Evolutionary conservation across 2,888 invertebrate genomes (phyloP).

Genomic region (Agrilus cyanescens): DNA sequence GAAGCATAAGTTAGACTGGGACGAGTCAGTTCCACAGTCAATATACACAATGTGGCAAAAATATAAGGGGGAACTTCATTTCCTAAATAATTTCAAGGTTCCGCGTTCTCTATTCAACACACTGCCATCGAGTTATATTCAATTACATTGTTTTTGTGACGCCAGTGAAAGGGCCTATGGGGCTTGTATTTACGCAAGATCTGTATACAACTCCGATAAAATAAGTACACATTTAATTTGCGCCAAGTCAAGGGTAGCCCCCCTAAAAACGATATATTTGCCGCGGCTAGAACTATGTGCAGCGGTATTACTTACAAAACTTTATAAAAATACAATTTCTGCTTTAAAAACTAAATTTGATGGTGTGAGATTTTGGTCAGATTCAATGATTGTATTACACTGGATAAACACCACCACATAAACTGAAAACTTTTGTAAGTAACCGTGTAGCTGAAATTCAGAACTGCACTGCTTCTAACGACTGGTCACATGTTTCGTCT

Average conservation of each 20-base stretch:
- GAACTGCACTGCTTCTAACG: no score
- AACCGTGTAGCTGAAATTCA: no score
- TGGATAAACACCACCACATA: no score
- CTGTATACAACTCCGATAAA: slow-evolving; percentile 9
- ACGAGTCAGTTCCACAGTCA: slow-evolving; percentile 9
- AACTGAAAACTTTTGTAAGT: no score
- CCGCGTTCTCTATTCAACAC: slow-evolving; percentile 6
- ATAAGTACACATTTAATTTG: no score
- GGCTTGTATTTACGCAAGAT: slow-evolving; percentile 16
- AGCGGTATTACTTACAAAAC: no score
- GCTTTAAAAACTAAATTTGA: no score
- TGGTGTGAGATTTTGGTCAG: no score
- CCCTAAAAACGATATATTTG: slow-evolving; percentile 15
- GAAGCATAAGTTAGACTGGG: slow-evolving; percentile 13
- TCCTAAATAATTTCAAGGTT: slow-evolving; percentile 9
- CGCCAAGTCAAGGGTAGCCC: slow-evolving; percentile 20
- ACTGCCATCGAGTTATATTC: no score
- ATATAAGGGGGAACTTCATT: slow-evolving; percentile 1
- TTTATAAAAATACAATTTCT: no score
- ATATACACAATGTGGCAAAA: slow-evolving; percentile 8
- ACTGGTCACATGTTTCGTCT: no score
- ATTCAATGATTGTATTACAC: no score
- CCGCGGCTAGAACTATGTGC: slow-evolving; percentile 17
- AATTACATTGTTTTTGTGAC: slow-evolving; percentile 16
- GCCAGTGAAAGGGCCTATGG: slow-evolving; percentile 16